Percentiles rank a stretch among this genome's conserved stretches.
phyloP scores from a whole-genome alignment of 2,797 vertebrate species.

The Petrocephalus sullivani region DNA sequence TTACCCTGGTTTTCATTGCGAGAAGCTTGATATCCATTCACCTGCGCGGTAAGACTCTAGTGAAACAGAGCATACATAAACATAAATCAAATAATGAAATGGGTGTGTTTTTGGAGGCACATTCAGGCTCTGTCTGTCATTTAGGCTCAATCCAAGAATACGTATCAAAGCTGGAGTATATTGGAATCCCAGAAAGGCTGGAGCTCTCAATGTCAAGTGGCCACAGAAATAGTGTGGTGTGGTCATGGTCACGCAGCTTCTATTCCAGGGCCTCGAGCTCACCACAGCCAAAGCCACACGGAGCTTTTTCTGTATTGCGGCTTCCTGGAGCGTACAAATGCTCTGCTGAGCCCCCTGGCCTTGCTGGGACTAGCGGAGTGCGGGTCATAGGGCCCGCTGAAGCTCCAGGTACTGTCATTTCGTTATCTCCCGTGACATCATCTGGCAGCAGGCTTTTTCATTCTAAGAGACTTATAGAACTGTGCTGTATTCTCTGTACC shows the following conservation, averaged over 20 bases:
- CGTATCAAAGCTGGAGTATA: constrained; percentile 52
- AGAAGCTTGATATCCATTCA: background rate
- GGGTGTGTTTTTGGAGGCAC: background rate
- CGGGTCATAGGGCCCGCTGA: too few relatives aligned
- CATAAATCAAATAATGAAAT: background rate
- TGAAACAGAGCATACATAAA: background rate
- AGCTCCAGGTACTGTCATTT: background rate
- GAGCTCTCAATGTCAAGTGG: constrained; percentile 65
- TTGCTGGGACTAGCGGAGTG: background rate
- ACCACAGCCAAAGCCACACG: constrained; percentile 25
- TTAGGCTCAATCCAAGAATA: constrained; percentile 24
- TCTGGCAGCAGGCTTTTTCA: background rate
- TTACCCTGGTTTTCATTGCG: background rate
- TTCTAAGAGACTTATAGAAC: background rate
- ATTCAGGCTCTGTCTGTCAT: background rate
- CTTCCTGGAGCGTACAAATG: background rate
- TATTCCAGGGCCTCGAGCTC: constrained; percentile 54
- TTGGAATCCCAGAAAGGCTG: constrained; percentile 58
- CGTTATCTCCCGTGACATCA: background rate
- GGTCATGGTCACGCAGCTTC: constrained; percentile 66
- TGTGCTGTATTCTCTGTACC: too few relatives aligned
- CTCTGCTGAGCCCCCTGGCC: background rate
- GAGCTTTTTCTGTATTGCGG: constrained; percentile 14
- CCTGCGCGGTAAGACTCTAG: background rate
- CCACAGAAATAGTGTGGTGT: constrained; percentile 64